These are phyloP conservation scores for Ellobius talpinus DNA, from an alignment of 2,113 vertebrate species.

Conservation along the genomic window DNA sequence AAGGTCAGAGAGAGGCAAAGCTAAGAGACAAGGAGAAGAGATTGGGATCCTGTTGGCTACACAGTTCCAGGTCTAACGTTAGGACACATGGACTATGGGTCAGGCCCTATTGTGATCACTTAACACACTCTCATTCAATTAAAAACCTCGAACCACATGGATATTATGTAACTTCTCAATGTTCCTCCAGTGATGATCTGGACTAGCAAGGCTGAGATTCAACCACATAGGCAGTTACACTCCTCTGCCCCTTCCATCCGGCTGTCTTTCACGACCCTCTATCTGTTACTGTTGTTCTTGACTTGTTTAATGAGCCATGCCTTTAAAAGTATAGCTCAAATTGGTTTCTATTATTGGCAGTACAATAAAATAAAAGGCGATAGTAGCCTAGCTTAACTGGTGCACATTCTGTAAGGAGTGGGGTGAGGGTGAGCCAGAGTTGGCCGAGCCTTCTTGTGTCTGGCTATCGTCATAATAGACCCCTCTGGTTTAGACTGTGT, in stretches of 20 bases:
- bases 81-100: neutral
- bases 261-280: neutral
- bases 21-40: neutral
- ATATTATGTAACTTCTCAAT: neutral
- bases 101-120: no score
- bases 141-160: neutral
- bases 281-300: neutral
- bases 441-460: neutral
- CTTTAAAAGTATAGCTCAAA: neutral
- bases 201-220: neutral
- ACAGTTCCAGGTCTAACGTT: no score
- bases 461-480: neutral
- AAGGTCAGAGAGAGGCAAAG: neutral
- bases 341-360: neutral
- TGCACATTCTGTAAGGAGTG: neutral
- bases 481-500: neutral
- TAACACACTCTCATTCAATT: neutral
- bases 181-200: neutral
- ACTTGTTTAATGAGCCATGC: neutral
- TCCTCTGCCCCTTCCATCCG: neutral
- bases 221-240: no score
- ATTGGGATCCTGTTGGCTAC: fast-evolving
- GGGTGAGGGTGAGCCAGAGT: neutral
- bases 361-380: neutral
- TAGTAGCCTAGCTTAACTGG: neutral